A percentile compares a stretch with the other conserved stretches of the same genome.
These are phyloP conservation scores for Philonicus albiceps DNA, from an alignment of 2,888 invertebrate genomes.

Conservation along the genomic window DNA sequence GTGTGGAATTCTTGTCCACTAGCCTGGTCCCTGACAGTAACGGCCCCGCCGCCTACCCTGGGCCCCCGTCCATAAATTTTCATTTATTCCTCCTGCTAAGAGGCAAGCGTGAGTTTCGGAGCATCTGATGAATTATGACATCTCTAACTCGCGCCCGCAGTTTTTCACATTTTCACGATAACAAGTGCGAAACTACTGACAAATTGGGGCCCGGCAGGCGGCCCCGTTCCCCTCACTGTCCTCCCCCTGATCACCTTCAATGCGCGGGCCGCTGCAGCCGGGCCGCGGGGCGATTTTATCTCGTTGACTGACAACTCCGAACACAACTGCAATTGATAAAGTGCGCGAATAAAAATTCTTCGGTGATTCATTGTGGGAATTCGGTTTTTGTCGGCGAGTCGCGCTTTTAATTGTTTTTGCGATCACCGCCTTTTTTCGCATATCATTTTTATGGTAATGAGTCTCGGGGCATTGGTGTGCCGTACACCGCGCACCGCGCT, in stretches of 20 bases:
- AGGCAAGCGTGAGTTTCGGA: conserved; percentile 34
- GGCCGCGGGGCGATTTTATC: conserved; percentile 10
- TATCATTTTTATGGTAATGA: conserved; percentile 30
- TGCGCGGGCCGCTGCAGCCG: neutral
- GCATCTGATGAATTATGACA: conserved; percentile 22
- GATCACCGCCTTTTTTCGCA: neutral
- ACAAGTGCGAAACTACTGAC: conserved; percentile 33
- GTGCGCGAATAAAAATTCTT: conserved; percentile 16
- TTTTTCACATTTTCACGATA: conserved; percentile 25
- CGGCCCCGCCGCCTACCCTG: neutral
- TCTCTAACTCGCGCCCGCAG: neutral
- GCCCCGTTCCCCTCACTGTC: neutral
- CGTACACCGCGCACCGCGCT: neutral
- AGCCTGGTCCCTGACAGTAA: neutral
- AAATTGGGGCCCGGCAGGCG: conserved; percentile 1
- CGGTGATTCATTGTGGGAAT: conserved; percentile 34
- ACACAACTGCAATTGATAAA: conserved; percentile 38
- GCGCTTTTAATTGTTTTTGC: neutral
- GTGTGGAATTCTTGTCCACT: conserved; percentile 34
- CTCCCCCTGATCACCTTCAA: neutral
- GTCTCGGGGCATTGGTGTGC: neutral
- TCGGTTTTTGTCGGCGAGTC: neutral
- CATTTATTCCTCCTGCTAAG: conserved; percentile 33
- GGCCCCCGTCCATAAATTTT: conserved; percentile 42
- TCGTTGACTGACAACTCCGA: neutral